Conservation (phyloP, 2,113 vertebrate species). For the Colossoma macropomum region DNA sequence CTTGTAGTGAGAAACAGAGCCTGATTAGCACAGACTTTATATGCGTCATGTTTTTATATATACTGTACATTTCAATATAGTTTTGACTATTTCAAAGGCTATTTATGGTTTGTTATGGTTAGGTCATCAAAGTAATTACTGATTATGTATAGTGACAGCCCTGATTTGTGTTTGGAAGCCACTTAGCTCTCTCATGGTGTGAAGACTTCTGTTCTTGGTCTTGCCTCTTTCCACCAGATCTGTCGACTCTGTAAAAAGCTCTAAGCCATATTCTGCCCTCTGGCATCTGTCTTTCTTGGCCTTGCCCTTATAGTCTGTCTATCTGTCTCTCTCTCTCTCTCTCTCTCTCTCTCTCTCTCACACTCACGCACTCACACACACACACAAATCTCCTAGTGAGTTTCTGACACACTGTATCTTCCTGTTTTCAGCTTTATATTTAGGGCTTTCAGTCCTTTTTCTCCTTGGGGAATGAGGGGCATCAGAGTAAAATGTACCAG, state of each 20-base stretch:
- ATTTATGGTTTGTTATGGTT: too few relatives aligned
- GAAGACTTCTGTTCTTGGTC: background rate
- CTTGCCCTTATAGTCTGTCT: background rate
- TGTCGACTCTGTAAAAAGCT: constrained; percentile 28
- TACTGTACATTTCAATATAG: too few relatives aligned
- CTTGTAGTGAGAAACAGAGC: too few relatives aligned
- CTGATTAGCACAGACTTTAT: too few relatives aligned
- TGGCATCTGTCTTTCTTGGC: background rate
- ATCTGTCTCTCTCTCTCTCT: background rate
- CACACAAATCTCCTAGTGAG: background rate
- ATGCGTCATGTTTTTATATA: too few relatives aligned
- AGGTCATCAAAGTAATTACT: too few relatives aligned
- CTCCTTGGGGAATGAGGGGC: background rate
- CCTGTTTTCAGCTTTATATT: constrained; percentile 22
- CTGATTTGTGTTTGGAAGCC: background rate
- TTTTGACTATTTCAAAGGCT: too few relatives aligned
- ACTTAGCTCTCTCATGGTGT: background rate
- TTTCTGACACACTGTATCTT: constrained; percentile 35
- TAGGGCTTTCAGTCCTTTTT: background rate
- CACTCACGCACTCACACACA: constrained; percentile 4
- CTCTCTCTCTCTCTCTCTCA: background rate
- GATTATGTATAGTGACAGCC: too few relatives aligned
- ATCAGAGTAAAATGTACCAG: constrained; percentile 29
- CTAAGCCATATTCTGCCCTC: constrained; percentile 24
- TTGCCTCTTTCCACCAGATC: background rate